phyloP scores from a whole-genome alignment of 2,797 vertebrate genomes.

The Etheostoma perlongum region DNA sequence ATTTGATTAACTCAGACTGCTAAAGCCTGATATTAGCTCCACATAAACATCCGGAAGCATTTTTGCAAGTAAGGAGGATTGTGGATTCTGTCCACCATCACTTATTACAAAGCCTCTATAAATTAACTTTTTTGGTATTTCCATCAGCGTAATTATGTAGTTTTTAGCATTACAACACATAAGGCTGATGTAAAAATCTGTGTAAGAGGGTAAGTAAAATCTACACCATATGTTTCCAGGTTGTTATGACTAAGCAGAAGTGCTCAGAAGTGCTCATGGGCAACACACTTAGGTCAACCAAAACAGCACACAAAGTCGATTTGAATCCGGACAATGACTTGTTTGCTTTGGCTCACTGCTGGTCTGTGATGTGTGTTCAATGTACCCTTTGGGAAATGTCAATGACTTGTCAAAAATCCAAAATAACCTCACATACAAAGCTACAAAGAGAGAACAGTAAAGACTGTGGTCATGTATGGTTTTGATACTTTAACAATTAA shows the following conservation, averaged over 20 bases:
- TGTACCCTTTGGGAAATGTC: slow-evolving; percentile 37
- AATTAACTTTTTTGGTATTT: not conserved
- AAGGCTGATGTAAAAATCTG: not conserved
- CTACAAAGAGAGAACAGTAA: slow-evolving; percentile 2
- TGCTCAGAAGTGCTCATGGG: slow-evolving; percentile 9
- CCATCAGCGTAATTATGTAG: not conserved
- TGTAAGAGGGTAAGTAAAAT: not conserved
- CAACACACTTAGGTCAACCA: slow-evolving; percentile 17
- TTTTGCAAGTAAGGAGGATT: not conserved
- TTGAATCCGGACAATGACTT: slow-evolving; percentile 17
- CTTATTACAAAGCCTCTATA: no score
- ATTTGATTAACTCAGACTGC: no score
- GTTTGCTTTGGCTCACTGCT: slow-evolving; percentile 68
- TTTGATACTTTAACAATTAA: not conserved
- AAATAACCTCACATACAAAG: slow-evolving; percentile 4
- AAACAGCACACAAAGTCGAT: slow-evolving; percentile 11
- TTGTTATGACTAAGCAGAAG: slow-evolving; percentile 44
- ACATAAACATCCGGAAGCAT: not conserved
- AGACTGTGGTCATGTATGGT: not conserved
- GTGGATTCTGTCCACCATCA: no score
- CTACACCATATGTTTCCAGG: not conserved
- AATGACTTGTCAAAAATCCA: slow-evolving; percentile 42
- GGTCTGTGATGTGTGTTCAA: slow-evolving; percentile 19
- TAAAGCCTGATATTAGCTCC: not conserved
- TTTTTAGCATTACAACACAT: not conserved